A percentile compares a stretch with the other conserved stretches of the same genome.
Evolutionary conservation across 1,140 invertebrate species (phyloP).

Genomic region (Marisa cornuarietis): DNA sequence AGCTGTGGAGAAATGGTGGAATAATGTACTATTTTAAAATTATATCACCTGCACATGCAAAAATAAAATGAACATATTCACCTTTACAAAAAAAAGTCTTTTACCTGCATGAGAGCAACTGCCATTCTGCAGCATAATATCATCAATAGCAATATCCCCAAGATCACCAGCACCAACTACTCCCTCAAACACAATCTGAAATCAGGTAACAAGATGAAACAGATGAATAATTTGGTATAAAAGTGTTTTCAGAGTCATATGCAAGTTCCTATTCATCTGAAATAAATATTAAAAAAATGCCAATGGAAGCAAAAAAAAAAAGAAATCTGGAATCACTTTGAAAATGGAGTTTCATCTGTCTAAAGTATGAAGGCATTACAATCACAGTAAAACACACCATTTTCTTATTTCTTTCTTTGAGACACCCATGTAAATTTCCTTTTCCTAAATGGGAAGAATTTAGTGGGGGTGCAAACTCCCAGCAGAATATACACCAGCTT

Average conservation of each 20-base stretch:
- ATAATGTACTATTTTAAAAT: background rate
- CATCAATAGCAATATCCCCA: conserved; percentile 81
- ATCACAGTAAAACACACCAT: no score
- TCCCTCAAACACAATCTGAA: conserved; percentile 73
- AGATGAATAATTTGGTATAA: background rate
- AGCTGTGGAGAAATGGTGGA: conserved; percentile 30
- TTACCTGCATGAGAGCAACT: conserved; percentile 18
- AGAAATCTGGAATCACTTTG: no score
- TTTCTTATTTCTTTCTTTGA: no score
- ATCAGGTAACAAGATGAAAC: background rate
- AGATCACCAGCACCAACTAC: conserved; percentile 73
- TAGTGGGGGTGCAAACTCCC: no score
- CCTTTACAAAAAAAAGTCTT: background rate
- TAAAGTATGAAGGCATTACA: no score
- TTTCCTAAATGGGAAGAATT: no score
- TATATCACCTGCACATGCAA: background rate
- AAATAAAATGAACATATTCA: background rate
- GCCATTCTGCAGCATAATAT: conserved; percentile 64
- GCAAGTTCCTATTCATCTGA: background rate
- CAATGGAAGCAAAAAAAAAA: no score
- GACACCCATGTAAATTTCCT: no score
- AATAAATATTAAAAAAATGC: no score
- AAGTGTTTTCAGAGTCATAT: background rate
- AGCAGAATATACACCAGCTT: no score
- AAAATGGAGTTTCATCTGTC: no score